Percentiles rank a stretch among this genome's conserved stretches.
Evolutionary conservation across 2,113 vertebrate genomes (phyloP).

Genomic region (Reinhardtius hippoglossoides): DNA sequence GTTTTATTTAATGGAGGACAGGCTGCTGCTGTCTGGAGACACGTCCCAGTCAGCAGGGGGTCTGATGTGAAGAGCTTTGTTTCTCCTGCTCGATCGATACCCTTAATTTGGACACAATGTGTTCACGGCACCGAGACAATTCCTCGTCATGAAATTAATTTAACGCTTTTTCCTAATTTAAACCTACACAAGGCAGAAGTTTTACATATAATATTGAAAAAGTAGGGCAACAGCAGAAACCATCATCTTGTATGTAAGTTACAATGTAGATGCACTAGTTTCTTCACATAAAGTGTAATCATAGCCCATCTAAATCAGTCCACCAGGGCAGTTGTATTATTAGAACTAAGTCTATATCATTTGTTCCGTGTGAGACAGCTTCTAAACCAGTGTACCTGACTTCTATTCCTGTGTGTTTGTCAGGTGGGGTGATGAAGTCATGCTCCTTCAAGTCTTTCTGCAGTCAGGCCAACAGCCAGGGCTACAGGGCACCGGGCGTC

Average conservation of each 20-base stretch:
- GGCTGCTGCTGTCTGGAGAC: slow-evolving; percentile 64
- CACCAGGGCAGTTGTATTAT: too few species aligned
- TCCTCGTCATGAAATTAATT: slow-evolving; percentile 4
- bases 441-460: slow-evolving; percentile 92
- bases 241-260: background rate
- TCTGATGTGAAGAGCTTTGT: slow-evolving; percentile 56
- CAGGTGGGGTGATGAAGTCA: slow-evolving; percentile 91
- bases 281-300: background rate
- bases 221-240: background rate
- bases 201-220: background rate
- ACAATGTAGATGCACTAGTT: background rate
- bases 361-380: background rate
- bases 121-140: slow-evolving; percentile 30
- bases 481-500: slow-evolving; percentile 84
- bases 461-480: slow-evolving; percentile 87
- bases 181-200: background rate
- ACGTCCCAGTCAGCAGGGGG: slow-evolving; percentile 60
- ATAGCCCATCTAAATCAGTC: background rate
- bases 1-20: slow-evolving; percentile 19
- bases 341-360: too few species aligned
- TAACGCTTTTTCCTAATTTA: slow-evolving; percentile 4
- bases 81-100: slow-evolving; percentile 39
- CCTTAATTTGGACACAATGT: slow-evolving; percentile 63
- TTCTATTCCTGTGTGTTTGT: slow-evolving; percentile 37
- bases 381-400: slow-evolving; percentile 7